Conservation (phyloP, 2,888 invertebrate species). For the Ceriagrion tenellum region DNA sequence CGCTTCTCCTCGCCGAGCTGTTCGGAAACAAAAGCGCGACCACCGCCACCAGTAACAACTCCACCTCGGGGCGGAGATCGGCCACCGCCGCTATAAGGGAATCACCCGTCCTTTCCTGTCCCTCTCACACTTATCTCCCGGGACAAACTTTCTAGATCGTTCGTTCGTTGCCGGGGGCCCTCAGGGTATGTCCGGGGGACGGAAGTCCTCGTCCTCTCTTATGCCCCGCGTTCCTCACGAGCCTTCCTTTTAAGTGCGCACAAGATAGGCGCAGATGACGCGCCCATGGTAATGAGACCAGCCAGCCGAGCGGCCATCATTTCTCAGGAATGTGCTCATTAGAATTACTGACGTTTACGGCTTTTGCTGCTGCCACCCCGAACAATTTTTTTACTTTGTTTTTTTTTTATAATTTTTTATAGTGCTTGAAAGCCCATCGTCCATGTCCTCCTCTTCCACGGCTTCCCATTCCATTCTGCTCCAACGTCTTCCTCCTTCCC, state of each 20-base stretch:
- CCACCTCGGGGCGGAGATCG: neutral
- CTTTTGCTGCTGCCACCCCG: neutral
- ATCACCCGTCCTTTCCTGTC: neutral
- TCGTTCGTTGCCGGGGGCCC: neutral
- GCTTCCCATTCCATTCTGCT: too few relatives aligned
- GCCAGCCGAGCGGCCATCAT: constrained; percentile 38
- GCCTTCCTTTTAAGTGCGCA: neutral
- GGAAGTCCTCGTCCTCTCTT: neutral
- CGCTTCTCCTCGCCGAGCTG: neutral
- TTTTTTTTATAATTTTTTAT: neutral
- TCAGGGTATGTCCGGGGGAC: neutral
- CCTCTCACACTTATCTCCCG: neutral
- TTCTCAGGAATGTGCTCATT: constrained; percentile 64
- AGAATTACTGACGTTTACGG: constrained; percentile 60
- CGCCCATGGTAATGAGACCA: constrained; percentile 54
- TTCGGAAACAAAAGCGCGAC: neutral
- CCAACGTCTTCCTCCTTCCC: too few relatives aligned
- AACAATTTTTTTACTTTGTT: neutral
- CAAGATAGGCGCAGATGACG: constrained; percentile 34
- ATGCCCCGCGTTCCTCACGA: neutral
- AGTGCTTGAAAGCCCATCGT: neutral
- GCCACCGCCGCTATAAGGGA: neutral
- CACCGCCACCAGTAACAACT: neutral
- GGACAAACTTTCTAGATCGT: neutral
- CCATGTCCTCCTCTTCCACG: neutral